A percentile compares a stretch with the other conserved stretches of the same genome.
Conservation (phyloP, 2,888 invertebrate genomes). For the Baccha elongata region DNA sequence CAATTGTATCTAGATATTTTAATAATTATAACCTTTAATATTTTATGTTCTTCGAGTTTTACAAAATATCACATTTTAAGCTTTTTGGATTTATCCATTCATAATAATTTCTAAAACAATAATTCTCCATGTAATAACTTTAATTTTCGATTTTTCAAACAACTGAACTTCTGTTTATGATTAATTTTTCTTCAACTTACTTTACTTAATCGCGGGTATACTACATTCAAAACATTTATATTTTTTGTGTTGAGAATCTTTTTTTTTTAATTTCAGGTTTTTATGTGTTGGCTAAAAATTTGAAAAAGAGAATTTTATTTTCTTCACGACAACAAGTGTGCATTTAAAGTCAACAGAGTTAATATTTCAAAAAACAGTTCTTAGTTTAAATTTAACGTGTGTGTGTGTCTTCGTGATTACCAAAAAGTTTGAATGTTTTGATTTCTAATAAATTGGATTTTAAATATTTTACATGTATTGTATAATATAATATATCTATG, state of each 20-base stretch:
- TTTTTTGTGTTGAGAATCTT: not conserved
- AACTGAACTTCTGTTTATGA: constrained; percentile 22
- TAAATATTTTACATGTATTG: constrained; percentile 28
- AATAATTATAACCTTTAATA: constrained; percentile 74
- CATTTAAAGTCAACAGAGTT: constrained; percentile 57
- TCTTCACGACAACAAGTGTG: constrained; percentile 47
- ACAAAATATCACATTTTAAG: constrained; percentile 83
- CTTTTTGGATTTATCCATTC: constrained; percentile 78
- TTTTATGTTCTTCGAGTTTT: constrained; percentile 79
- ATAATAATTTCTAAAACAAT: constrained; percentile 75
- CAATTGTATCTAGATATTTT: constrained; percentile 58
- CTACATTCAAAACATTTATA: constrained; percentile 46
- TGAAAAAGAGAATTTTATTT: constrained; percentile 35
- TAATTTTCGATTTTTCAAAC: constrained; percentile 42
- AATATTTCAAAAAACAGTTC: constrained; percentile 41
- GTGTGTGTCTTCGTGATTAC: constrained; percentile 76
- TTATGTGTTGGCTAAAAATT: constrained; percentile 41
- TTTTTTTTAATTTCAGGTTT: constrained; percentile 23
- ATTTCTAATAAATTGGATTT: constrained; percentile 72
- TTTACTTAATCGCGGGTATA: constrained; percentile 6
- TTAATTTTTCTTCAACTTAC: constrained; percentile 19
- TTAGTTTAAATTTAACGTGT: constrained; percentile 71
- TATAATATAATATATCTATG: constrained; percentile 75
- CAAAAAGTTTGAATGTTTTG: constrained; percentile 77
- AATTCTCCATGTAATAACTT: constrained; percentile 57